Evolutionary conservation across 2,888 invertebrate genomes (phyloP), one percentile per base, ranked within the genome.

Genomic region (Ophioninae sp.): DNA sequence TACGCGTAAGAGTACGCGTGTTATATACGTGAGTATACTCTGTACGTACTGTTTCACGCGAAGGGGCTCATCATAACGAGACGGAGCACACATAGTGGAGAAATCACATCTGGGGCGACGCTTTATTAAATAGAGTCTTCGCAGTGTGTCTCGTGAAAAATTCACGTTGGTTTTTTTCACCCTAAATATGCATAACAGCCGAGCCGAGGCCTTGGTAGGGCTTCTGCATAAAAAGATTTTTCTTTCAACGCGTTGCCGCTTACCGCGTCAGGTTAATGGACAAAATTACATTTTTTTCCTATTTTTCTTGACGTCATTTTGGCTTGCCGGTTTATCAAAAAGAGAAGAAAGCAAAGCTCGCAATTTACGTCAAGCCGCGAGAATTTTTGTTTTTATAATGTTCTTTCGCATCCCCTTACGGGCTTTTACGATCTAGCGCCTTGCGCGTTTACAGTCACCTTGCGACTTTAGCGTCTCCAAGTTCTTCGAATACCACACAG

Each of bases 91-190:
- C 22, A 22, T 20, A 68, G 51, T 51, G 51, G 61, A 37, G 51
- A 23, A 68, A 75, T 74, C 68, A 75, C 63, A 74, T 63, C 80
- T 56, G 67, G 75, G 67, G 51, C 75, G 63, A n/a, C 61, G 74
- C 68, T 80, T 80, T 80, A 74, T 80, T 74, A 74, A 80, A 80
- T 79, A 68, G 73, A 61, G 63, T 74, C 61, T 51, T 58, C 68
- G 63, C 30, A 17, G 44, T 61, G 51, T 51, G 75, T 39, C 30
- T 56, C 74, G 37, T 59, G 67, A 22, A 39, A 61, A 68, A 39
- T 41, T 68, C 44, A 23, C 41, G 17, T 30, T 30, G 30, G 30
- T 30, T 64, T 59, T 76, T 41, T 17, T 17, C 30, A 3, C 67
- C 23, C 10, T 13, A 68, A 77, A 59, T 51, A 61, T 20, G 69